Conservation (phyloP, 1,140 invertebrate genomes). For the Pristionchus pacificus region DNA sequence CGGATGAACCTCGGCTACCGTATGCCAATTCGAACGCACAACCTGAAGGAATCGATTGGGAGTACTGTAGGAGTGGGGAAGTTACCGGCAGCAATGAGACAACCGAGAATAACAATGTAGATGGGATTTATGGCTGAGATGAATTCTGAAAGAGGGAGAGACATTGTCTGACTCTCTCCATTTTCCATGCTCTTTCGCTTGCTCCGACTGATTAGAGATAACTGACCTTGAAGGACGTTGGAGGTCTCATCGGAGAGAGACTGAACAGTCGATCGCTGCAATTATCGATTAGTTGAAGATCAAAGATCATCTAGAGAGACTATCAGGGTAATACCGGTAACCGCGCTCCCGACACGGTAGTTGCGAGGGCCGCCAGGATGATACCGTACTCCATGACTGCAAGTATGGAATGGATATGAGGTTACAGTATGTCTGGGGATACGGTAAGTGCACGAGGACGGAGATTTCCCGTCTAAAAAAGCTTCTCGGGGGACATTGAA, state of each 20-base stretch:
- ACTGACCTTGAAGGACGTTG: constrained; percentile 12
- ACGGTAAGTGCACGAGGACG: too few species aligned
- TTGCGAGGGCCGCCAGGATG: neutral
- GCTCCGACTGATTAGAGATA: too few species aligned
- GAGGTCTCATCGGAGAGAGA: constrained; percentile 14
- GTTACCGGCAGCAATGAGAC: constrained; percentile 2
- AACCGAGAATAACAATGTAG: constrained; percentile 5
- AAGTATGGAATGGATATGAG: neutral
- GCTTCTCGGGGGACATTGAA: too few species aligned
- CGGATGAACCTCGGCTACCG: constrained; percentile 2
- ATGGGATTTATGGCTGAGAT: constrained; percentile 10
- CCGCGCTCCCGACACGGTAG: neutral
- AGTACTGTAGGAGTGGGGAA: neutral
- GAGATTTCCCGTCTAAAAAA: too few species aligned
- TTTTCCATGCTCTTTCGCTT: too few species aligned
- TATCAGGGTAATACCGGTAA: neutral
- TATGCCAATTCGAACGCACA: constrained; percentile 18
- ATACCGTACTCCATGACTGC: neutral
- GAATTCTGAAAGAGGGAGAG: constrained; percentile 3
- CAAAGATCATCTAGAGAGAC: constrained; percentile 10
- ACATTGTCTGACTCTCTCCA: too few species aligned
- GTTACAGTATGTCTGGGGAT: neutral
- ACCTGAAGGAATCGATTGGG: neutral
- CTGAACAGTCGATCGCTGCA: constrained; percentile 8
- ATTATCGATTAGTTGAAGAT: neutral